Conservation (phyloP, 2,888 invertebrate species). For the Cartodere bifasciata region DNA sequence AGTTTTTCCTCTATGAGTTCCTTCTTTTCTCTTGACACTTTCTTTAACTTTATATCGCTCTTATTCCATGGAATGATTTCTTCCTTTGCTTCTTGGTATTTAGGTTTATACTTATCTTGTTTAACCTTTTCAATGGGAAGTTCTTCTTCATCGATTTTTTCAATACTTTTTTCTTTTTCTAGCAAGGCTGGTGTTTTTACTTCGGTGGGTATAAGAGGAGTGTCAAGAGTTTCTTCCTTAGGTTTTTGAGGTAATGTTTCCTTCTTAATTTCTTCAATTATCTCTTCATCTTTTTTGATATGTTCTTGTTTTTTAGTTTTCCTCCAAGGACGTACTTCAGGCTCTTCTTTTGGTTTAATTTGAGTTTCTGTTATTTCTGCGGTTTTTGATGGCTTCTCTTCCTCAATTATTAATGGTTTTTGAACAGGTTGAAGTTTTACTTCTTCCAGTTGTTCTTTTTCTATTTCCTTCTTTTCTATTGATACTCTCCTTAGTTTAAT, state of each 20-base stretch:
- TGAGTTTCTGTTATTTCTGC: constrained; percentile 24
- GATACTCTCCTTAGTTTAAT: constrained; percentile 37
- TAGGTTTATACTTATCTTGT: constrained; percentile 9
- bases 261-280: constrained; percentile 16
- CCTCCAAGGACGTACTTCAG: neutral
- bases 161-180: constrained; percentile 21
- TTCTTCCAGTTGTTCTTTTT: constrained; percentile 38
- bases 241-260: constrained; percentile 15
- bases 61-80: constrained; percentile 40
- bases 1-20: constrained; percentile 28
- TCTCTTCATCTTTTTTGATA: too few species aligned
- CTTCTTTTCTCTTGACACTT: constrained; percentile 27
- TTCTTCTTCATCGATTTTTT: constrained; percentile 11
- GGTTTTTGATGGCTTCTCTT: constrained; percentile 11
- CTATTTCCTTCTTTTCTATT: constrained; percentile 37
- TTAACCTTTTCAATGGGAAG: constrained; percentile 11
- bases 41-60: constrained; percentile 41
- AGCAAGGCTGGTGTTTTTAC: too few species aligned
- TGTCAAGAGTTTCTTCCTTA: too few species aligned
- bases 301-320: constrained; percentile 14
- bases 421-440: constrained; percentile 37
- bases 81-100: constrained; percentile 6
- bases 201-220: too few species aligned
- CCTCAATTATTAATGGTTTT: neutral
- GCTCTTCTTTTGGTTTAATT: constrained; percentile 20